phyloP scores from a whole-genome alignment of 2,113 vertebrate genomes.

The Tachysurus vachellii region DNA sequence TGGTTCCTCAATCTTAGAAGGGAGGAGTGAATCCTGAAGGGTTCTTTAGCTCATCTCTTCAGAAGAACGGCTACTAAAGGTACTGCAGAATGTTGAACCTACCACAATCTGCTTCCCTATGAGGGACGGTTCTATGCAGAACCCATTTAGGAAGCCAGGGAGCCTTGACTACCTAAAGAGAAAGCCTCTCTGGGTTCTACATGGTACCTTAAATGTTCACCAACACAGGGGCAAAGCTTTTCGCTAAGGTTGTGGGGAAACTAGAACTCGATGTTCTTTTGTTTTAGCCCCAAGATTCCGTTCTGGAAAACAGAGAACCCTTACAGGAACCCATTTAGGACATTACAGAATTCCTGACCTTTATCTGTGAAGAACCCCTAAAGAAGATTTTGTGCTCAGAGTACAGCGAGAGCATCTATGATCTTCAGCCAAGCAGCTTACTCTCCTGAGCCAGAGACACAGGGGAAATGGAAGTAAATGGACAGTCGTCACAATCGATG shows the following conservation, averaged over 20 bases:
- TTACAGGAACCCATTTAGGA: neutral
- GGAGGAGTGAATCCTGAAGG: neutral
- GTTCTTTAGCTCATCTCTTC: neutral
- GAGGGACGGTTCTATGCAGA: neutral
- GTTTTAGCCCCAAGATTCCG: neutral
- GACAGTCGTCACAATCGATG: conserved; percentile 46
- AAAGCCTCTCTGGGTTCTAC: neutral
- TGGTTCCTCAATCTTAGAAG: neutral
- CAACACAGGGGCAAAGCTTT: neutral
- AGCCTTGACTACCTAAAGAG: neutral
- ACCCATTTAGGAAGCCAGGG: neutral
- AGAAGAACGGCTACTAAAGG: neutral
- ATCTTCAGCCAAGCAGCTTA: neutral
- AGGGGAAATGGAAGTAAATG: conserved; percentile 34
- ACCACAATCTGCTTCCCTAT: neutral
- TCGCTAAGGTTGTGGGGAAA: neutral
- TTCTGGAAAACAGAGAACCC: neutral
- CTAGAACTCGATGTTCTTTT: neutral
- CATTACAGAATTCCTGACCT: neutral
- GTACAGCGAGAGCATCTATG: neutral
- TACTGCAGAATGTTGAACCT: neutral
- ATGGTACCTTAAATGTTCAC: neutral
- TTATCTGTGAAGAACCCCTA: neutral
- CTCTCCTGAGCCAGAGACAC: conserved; percentile 9
- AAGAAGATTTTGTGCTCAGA: neutral